Percentiles rank a stretch among this genome's conserved stretches.
phyloP scores from a whole-genome alignment of 2,888 invertebrate genomes.

The Hirtodrosophila cameraria region DNA sequence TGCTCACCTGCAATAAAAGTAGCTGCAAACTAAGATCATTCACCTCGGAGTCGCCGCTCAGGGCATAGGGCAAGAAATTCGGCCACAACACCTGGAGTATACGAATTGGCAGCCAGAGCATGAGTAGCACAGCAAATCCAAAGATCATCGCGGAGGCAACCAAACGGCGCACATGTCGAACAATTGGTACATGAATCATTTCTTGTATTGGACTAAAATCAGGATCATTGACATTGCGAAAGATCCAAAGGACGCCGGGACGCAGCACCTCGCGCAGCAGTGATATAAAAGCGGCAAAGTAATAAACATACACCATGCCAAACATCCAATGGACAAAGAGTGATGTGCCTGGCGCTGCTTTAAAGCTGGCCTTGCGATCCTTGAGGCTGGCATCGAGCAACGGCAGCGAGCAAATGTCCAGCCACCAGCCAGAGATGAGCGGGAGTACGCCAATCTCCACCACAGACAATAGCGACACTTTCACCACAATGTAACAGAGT shows the following conservation, averaged over 20 bases:
- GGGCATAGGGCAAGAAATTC: conserved; percentile 96
- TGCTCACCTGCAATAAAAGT: conserved; percentile 90
- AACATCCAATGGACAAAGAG: conserved; percentile 99
- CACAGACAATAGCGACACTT: conserved; percentile 96
- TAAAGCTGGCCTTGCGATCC: conserved; percentile 94
- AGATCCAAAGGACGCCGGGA: conserved; percentile 99
- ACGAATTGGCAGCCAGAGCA: conserved; percentile 97
- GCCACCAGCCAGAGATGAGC: conserved; percentile 99
- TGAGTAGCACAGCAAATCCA: conserved; percentile 96
- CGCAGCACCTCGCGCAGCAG: conserved; percentile 96
- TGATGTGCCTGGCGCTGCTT: conserved; percentile 96
- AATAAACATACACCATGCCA: conserved; percentile 99
- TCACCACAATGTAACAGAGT: conserved; percentile 91
- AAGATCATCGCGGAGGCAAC: conserved; percentile 97
- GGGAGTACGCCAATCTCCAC: conserved; percentile 99
- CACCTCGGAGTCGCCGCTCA: conserved; percentile 94
- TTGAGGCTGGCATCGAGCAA: conserved; percentile 93
- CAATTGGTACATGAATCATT: conserved; percentile 98
- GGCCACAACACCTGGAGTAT: conserved; percentile 92
- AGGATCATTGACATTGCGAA: conserved; percentile 98
- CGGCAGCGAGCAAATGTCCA: conserved; percentile 97
- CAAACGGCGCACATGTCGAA: conserved; percentile 94
- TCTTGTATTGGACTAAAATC: conserved; percentile 99
- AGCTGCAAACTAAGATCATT: conserved; percentile 97
- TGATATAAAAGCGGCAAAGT: conserved; percentile 98